Base-by-base conservation (phyloP, 1,140 invertebrate species). In the Lineus longissimus region DNA sequence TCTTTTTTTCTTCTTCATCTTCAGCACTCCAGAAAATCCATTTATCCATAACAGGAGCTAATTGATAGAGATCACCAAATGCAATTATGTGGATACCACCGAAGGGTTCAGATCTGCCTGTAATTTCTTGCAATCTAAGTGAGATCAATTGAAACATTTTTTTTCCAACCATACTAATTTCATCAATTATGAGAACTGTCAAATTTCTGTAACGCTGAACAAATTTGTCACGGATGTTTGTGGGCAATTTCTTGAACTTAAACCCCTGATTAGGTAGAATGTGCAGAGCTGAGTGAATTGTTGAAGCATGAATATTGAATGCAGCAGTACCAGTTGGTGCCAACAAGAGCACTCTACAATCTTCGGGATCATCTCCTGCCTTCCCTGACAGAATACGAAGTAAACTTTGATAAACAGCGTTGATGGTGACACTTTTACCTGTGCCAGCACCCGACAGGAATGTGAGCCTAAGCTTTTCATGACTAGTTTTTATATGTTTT, bases 251-350 rank as follows among this genome's bases (percentile, higher is more conserved):
- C 6, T 4, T 27, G 25, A 7, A 51, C n/a, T 51, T 51, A 6
- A 23, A 51, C 4, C 47, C 47, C n/a, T 27, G 47, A 51, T n/a
- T 51, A 7, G 47, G 47, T 51, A 27, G n/a, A n/a, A 51, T 51
- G 19, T 51, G n/a, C 6, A 51, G 25, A 27, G 47, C 47, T 7
- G 19, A 19, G n/a, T 68, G 64, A 25, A 68, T 22, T 9, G 68
- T 65, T 15, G 33, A 33, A 47, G 63, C 63, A 31, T 68, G 55
- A 17, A 63, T 68, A 47, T 65, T 65, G 30, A 56, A 65, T 9
- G 61, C 67, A 41, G 67, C 67, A 27, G 61, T 70, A 43, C 66
- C 65, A n/a, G 66, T 67, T n/a, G 63, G 63, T 23, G 63, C 61
- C 23, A 60, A 29, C 31, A 70, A 56, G 1, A 68, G 33, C 40